Evolutionary conservation across 2,888 invertebrate genomes (phyloP).

Genomic region (Cryptus armator): DNA sequence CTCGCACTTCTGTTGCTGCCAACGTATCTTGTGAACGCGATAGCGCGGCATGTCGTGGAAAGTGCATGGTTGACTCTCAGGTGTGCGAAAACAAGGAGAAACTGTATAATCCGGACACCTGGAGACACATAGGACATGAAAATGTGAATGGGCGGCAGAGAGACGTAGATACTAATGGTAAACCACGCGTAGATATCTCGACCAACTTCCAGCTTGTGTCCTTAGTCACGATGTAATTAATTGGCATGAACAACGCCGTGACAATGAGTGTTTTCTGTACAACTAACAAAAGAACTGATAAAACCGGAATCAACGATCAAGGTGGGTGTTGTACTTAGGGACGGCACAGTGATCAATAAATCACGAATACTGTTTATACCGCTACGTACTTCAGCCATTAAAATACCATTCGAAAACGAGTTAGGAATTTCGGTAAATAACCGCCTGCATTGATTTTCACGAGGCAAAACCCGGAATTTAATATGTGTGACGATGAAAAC

Average conservation of each 20-base stretch:
- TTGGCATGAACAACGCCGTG: conserved; percentile 17
- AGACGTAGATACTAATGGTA: conserved; percentile 42
- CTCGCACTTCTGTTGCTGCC: conserved; percentile 59
- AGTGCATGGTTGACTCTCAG: conserved; percentile 35
- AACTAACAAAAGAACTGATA: neutral
- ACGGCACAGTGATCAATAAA: no score
- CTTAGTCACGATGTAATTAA: conserved; percentile 40
- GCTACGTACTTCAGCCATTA: no score
- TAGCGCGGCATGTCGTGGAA: conserved; percentile 32
- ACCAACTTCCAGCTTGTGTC: conserved; percentile 43
- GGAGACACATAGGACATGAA: conserved; percentile 19
- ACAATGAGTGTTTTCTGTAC: conserved; percentile 8
- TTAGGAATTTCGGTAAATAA: neutral
- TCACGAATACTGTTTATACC: no score
- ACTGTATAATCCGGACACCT: conserved; percentile 28
- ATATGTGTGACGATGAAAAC: conserved; percentile 32
- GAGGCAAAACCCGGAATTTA: conserved; percentile 41
- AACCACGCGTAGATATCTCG: conserved; percentile 38
- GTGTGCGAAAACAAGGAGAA: conserved; percentile 58
- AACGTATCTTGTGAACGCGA: conserved; percentile 27
- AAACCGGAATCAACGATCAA: neutral
- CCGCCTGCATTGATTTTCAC: conserved; percentile 1
- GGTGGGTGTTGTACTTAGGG: no score
- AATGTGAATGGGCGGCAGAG: neutral
- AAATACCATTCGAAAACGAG: neutral